Evolutionary conservation across 2,113 vertebrate species (phyloP), one percentile per base, ranked within the genome.

Genomic region (Neolamprologus hecqui): DNA sequence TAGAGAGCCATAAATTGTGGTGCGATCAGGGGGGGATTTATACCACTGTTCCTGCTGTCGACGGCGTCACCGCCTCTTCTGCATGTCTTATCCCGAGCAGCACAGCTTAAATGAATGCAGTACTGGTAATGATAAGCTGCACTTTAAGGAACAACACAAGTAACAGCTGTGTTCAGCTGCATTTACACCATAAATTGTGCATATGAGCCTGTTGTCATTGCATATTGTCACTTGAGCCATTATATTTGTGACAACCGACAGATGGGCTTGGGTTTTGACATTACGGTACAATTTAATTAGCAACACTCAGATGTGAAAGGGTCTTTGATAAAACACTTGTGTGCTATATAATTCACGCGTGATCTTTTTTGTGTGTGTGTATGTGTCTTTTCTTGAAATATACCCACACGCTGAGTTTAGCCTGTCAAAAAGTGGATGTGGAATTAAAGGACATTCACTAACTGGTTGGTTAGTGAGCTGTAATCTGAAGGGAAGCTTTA

Each of bases 1-100:
- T 81, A 26, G 73, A 75, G 84, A 91, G 83, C 79, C 84, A 90
- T 93, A 91, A 93, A 93, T 93, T 89, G 90, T 9, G 23, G 73
- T 82, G 60, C 37, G 82, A 90, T 92, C 85, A 49, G 57, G 42
- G 33, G 75, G 85, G 79, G 88, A 49, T 90, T 92, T 91, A 83
- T 89, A 55, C 73, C 23, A 45, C 47, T 73, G 86, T 17, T 40
- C 88, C 31, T 81, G 31, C 75, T 87, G 87, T 90, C 81, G 17
- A 73, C 14, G 4, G 63, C 37, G 6, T 68, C 54, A 3, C 58
- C 42, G 40, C 85, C 87, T 90, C 81, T 57, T 70, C 55, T 84
- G 2, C 77, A 63, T 2, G 58, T 80, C 49, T 77, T 55, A 83
- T 49, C 28, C 82, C 63, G 26, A 33, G 33, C 37, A 89, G 83